Conservation (phyloP, 2,113 vertebrate genomes). For the Nestor notabilis region DNA sequence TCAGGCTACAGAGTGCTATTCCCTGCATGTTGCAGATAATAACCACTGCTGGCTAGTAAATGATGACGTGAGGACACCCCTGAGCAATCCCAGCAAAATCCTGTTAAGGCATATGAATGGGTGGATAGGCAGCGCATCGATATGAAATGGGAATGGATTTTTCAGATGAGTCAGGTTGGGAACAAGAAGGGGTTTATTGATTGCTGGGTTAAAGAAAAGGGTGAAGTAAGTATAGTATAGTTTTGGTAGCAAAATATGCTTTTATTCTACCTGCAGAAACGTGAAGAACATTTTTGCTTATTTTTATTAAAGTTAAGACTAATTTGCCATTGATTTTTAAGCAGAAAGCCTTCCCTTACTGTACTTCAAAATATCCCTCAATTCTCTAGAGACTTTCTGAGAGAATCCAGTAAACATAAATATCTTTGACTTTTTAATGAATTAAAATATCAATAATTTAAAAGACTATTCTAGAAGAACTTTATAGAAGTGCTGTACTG, state of each 20-base stretch:
- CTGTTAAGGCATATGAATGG: neutral
- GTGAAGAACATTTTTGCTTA: neutral
- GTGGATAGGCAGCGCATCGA: accelerated
- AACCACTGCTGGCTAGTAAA: neutral
- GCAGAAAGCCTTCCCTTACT: neutral
- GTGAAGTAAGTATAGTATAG: accelerated
- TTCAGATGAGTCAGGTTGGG: accelerated
- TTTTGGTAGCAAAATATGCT: neutral
- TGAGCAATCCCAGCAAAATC: neutral
- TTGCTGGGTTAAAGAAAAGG: neutral
- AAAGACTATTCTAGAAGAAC: neutral
- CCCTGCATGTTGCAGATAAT: neutral
- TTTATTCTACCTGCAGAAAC: neutral
- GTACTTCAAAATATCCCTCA: neutral
- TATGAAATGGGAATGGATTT: neutral
- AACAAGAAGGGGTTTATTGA: neutral
- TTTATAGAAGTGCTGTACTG: neutral
- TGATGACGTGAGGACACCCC: accelerated
- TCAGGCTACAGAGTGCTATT: neutral
- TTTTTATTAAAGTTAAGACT: neutral
- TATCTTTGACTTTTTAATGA: conserved; percentile 18
- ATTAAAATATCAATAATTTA: conserved; percentile 44
- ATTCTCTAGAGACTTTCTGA: neutral
- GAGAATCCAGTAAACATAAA: neutral
- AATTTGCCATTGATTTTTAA: conserved; percentile 18